Evolutionary conservation across 2,113 vertebrate species (phyloP), one percentile per base, ranked within the genome.

Genomic region (Leuciscus idus): DNA sequence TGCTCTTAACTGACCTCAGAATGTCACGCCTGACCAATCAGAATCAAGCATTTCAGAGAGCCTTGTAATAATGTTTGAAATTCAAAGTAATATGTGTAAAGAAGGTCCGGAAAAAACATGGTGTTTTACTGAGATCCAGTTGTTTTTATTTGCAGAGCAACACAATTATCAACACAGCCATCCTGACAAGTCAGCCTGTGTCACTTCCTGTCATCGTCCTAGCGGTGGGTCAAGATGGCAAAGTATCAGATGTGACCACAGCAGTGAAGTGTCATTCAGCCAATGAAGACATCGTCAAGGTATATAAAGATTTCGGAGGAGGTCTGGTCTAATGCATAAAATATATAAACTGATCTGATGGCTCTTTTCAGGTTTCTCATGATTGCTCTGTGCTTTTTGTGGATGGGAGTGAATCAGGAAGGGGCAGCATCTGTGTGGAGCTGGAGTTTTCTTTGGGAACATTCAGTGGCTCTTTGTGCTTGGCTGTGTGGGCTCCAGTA

Each of bases 401-500:
- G 89, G 97, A 98, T 0, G 98, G 98, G 89, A 98, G 97, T n/a
- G 98, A 99, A 90, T 95, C 94, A 1, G 96, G 96, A 87, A 92
- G 95, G 87, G 97, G 97, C 80, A 95, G 94, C 92, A 95, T 95
- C 83, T 96, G 95, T 12, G 97, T 93, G 57, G 76, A 87, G 28
- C 96, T 99, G 90, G 94, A 95, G 92, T 98, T 98, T 90, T 93
- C 91, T 55, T 95, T 98, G 92, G 97, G 97, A 87, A 92, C 92
- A 81, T 93, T 98, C 91, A 94, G 89, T 61, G 93, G 94, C 9
- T 91, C 95, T 4, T 91, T 98, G 82, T 96, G 96, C 87, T 90
- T 99, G 91, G 93, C 96, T 0, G 98, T 99, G 5, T 99, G 98
- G 98, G 94, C 94, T 33, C 98, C 98, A 30, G 95, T 95, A 4